These are phyloP conservation scores for Tragelaphus scriptus DNA, from an alignment of 2,113 vertebrate species.

Conservation along the genomic window DNA sequence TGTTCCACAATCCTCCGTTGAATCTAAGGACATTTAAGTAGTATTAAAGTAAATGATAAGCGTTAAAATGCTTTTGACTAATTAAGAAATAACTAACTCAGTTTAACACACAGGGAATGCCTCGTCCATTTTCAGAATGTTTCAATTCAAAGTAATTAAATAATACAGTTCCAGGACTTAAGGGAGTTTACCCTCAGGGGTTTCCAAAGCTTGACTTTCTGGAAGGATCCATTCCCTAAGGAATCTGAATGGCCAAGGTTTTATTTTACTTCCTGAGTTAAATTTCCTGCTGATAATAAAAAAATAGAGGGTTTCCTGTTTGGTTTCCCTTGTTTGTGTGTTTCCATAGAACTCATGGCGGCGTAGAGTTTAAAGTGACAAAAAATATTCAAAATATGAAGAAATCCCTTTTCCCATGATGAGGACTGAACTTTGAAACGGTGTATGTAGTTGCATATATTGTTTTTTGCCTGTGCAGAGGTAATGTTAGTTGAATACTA, in stretches of 20 bases:
- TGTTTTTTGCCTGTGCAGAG: background rate
- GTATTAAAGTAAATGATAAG: constrained; percentile 29
- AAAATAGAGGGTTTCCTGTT: constrained; percentile 54
- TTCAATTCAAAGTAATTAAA: constrained; percentile 45
- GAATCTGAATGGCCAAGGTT: constrained; percentile 52
- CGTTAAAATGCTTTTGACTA: constrained; percentile 39
- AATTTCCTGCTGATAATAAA: constrained; percentile 63
- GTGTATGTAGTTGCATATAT: background rate
- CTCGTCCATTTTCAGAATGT: constrained; percentile 7
- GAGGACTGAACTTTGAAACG: background rate
- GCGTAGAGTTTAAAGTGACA: background rate
- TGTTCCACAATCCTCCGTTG: background rate
- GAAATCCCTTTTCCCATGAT: background rate
- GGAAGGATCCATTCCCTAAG: constrained; percentile 47
- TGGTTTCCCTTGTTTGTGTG: constrained; percentile 62
- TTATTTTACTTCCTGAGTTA: constrained; percentile 60
- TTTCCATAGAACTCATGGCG: constrained; percentile 41
- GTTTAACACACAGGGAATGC: background rate
- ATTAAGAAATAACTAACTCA: constrained; percentile 50
- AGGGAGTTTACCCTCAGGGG: constrained; percentile 39
- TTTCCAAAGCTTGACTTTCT: constrained; percentile 43
- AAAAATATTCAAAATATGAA: constrained; percentile 48
- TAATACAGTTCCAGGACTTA: constrained; percentile 17
- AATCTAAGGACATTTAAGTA: constrained; percentile 11
- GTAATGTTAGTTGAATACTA: background rate